Percentiles rank a stretch among this genome's conserved stretches.
Evolutionary conservation across 37 sponge, comb jelly and placozoan species (phyloP).

Genomic region (Bolinopsis microptera): DNA sequence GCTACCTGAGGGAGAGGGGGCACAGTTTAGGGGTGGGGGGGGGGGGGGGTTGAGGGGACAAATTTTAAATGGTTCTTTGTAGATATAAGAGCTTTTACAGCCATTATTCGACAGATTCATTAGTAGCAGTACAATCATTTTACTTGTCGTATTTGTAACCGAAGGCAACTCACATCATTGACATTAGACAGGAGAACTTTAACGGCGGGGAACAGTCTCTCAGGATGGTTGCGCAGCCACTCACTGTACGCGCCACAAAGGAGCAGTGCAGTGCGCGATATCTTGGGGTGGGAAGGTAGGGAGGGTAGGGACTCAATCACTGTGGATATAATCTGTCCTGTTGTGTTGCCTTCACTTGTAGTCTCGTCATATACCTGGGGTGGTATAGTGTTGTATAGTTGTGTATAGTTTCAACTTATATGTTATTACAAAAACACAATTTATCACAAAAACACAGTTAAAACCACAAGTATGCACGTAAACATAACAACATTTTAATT

Average conservation of each 20-base stretch:
- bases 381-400: background rate
- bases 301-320: constrained; percentile 52
- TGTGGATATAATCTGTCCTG: constrained; percentile 1
- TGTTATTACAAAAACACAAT: too few relatives aligned
- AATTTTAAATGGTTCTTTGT: too few relatives aligned
- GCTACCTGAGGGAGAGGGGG: constrained; percentile 5
- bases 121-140: too few relatives aligned
- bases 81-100: too few relatives aligned
- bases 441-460: too few relatives aligned
- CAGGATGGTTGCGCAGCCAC: constrained; percentile 44
- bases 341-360: background rate
- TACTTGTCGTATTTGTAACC: too few relatives aligned
- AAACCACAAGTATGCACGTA: too few relatives aligned
- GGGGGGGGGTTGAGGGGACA: too few relatives aligned
- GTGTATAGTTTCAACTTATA: too few relatives aligned
- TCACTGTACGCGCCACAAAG: constrained; percentile 65
- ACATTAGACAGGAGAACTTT: constrained; percentile 43
- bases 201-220: constrained; percentile 46
- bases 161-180: constrained; percentile 38
- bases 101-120: too few relatives aligned
- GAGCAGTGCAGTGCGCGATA: constrained; percentile 37
- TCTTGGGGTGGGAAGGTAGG: constrained; percentile 32
- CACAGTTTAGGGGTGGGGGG: too few relatives aligned
- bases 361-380: constrained; percentile 37
- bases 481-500: too few relatives aligned